These are phyloP conservation scores for Agapornis roseicollis DNA, from an alignment of 2,113 vertebrate genomes.

Conservation along the genomic window DNA sequence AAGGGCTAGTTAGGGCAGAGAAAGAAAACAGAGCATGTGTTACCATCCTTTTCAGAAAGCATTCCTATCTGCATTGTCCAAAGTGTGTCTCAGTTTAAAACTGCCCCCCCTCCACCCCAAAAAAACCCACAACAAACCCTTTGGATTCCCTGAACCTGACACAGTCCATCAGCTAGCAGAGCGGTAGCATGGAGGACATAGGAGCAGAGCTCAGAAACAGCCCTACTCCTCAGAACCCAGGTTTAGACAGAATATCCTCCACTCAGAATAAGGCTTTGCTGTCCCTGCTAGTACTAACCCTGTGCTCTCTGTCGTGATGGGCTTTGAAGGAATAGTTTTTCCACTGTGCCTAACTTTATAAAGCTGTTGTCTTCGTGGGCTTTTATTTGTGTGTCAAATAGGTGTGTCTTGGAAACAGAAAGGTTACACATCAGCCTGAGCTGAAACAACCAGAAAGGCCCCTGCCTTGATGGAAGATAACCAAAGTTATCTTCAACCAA, in stretches of 20 bases:
- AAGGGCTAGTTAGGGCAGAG: background rate
- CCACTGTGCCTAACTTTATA: background rate
- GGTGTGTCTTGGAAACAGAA: fast-evolving
- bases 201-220: background rate
- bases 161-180: background rate
- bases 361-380: background rate
- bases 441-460: background rate
- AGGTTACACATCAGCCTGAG: background rate
- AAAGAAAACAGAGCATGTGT: background rate
- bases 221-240: background rate
- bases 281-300: background rate
- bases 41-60: background rate
- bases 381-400: background rate
- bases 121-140: background rate
- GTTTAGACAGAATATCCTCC: background rate
- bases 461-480: background rate
- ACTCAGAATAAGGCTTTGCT: background rate
- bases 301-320: background rate
- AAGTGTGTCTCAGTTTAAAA: background rate
- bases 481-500: background rate
- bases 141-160: background rate
- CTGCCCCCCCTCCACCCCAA: fast-evolving
- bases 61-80: background rate
- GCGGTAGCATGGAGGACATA: background rate
- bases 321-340: background rate